These are phyloP conservation scores for Myanophis thanlyinensis DNA, from an alignment of 2,113 vertebrate genomes.

Conservation along the genomic window DNA sequence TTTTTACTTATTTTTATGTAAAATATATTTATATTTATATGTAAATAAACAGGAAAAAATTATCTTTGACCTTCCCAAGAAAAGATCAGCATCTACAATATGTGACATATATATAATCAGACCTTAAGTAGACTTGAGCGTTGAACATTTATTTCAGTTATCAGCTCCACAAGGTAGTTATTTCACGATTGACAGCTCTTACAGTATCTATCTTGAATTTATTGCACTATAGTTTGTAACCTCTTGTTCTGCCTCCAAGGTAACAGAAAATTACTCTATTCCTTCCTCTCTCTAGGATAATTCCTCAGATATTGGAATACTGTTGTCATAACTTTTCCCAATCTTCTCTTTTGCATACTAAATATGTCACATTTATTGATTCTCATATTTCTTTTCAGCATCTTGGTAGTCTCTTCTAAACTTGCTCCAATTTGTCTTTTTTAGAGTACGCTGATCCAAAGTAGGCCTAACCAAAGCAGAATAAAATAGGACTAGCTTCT, in stretches of 20 bases:
- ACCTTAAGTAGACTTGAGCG: conserved; percentile 60
- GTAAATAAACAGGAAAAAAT: conserved; percentile 47
- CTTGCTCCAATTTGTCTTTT: background rate
- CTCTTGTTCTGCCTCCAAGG: background rate
- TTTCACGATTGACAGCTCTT: background rate
- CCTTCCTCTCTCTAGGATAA: background rate
- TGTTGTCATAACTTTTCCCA: background rate
- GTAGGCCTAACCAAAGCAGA: background rate
- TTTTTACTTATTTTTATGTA: conserved; percentile 54
- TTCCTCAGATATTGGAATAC: background rate
- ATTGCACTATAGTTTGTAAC: background rate
- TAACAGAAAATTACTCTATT: background rate
- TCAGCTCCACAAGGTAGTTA: background rate
- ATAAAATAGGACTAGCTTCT: background rate
- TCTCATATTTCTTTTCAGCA: background rate
- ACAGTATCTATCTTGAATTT: background rate
- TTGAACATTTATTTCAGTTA: conserved; percentile 3
- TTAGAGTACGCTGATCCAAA: background rate
- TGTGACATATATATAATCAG: conserved; percentile 46
- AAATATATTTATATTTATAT: conserved; percentile 47
- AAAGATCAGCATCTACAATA: background rate
- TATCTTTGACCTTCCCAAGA: rapidly evolving
- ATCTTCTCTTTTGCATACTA: background rate
- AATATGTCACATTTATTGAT: background rate
- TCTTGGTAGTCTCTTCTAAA: background rate